Evolutionary conservation across 1,140 invertebrate genomes (phyloP).

Genomic region (Armadillidium nasatum): DNA sequence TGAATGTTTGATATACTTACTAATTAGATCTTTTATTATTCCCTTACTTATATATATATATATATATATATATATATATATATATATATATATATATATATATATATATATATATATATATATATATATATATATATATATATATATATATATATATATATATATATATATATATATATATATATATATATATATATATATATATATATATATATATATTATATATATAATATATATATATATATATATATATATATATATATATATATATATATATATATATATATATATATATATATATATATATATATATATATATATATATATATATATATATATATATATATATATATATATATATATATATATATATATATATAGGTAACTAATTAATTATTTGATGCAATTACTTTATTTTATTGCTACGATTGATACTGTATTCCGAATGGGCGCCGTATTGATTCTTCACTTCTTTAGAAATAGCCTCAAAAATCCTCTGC

Average conservation of each 20-base stretch:
- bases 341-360: constrained; percentile 23
- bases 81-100: constrained; percentile 30
- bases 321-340: constrained; percentile 25
- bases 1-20: too few relatives aligned
- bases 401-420: too few relatives aligned
- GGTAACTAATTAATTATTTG: not conserved
- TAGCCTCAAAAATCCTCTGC: too few relatives aligned
- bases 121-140: constrained; percentile 12
- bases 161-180: not conserved
- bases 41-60: constrained; percentile 12
- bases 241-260: constrained; percentile 27
- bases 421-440: too few relatives aligned
- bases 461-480: not conserved
- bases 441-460: too few relatives aligned
- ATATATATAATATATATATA: constrained; percentile 27
- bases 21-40: too few relatives aligned
- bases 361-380: constrained; percentile 12
- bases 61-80: constrained; percentile 28
- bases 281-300: constrained; percentile 28
- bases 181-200: constrained; percentile 19
- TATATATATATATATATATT: constrained; percentile 28
- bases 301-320: constrained; percentile 25
- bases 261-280: constrained; percentile 21
- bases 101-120: constrained; percentile 9
- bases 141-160: constrained; percentile 17